Conservation (phyloP, 1,140 invertebrate genomes). For the Drosophila lowei region DNA sequence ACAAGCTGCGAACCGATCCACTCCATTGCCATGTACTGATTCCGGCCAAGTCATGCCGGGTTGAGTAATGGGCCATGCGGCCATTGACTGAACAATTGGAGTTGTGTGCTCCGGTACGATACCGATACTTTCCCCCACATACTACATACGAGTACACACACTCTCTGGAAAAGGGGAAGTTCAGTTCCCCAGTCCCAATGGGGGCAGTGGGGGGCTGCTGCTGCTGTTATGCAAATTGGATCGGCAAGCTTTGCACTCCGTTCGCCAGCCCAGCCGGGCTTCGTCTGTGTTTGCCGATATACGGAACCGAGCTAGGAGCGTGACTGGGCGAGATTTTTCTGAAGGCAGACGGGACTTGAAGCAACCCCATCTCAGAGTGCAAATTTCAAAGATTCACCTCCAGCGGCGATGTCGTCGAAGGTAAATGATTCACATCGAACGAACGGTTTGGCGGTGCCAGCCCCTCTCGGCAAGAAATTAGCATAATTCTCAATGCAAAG, state of each 20-base stretch:
- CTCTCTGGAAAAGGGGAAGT: slow-evolving; percentile 36
- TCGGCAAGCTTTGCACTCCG: slow-evolving; percentile 21
- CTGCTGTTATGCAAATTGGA: slow-evolving; percentile 38
- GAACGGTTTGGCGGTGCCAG: slow-evolving; percentile 30
- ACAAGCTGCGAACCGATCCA: slow-evolving; percentile 24
- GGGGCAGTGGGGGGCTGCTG: slow-evolving; percentile 1
- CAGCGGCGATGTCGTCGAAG: slow-evolving; percentile 72
- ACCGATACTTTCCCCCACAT: slow-evolving; percentile 9
- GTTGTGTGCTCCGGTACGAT: slow-evolving; percentile 8
- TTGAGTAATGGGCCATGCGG: slow-evolving; percentile 60
- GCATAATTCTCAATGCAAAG: slow-evolving; percentile 69
- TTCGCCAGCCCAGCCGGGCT: neutral
- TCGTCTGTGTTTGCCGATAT: slow-evolving; percentile 26
- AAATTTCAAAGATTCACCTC: slow-evolving; percentile 51
- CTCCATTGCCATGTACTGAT: slow-evolving; percentile 5
- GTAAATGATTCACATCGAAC: slow-evolving; percentile 68
- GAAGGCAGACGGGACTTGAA: slow-evolving; percentile 26
- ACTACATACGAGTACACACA: neutral
- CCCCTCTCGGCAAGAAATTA: slow-evolving; percentile 60
- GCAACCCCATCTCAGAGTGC: slow-evolving; percentile 26
- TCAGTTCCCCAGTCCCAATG: neutral
- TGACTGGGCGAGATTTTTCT: slow-evolving; percentile 47
- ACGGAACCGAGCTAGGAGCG: slow-evolving; percentile 38
- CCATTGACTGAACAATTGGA: slow-evolving; percentile 54
- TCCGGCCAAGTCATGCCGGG: slow-evolving; percentile 56